Evolutionary conservation across 2,797 vertebrate species (phyloP).

Genomic region (Aselliscus stoliczkanus): DNA sequence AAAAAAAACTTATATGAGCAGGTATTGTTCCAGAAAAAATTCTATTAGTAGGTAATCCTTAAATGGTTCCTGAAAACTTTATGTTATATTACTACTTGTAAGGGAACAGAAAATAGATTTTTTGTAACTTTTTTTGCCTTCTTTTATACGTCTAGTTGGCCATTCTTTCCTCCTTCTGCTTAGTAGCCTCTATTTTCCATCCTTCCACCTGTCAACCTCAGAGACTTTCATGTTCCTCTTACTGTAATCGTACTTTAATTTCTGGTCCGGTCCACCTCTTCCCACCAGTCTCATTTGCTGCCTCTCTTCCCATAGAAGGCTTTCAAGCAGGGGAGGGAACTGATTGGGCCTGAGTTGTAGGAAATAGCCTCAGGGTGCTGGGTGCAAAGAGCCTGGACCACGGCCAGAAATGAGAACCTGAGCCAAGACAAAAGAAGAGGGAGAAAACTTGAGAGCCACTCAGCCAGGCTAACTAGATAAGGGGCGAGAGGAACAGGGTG

Average conservation of each 20-base stretch:
- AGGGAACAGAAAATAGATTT: background rate
- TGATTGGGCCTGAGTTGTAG: background rate
- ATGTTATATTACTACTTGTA: background rate
- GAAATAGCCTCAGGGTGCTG: background rate
- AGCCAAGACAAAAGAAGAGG: background rate
- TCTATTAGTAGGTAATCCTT: background rate
- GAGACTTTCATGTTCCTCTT: background rate
- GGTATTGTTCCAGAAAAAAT: background rate
- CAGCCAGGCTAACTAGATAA: background rate
- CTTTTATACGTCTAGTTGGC: background rate
- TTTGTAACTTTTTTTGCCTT: background rate
- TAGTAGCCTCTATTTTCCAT: background rate
- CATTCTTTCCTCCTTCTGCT: background rate
- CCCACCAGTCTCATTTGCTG: background rate
- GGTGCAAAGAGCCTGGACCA: background rate
- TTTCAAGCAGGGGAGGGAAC: background rate
- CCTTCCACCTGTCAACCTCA: background rate
- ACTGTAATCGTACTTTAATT: background rate
- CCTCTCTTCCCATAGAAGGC: background rate
- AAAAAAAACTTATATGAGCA: background rate
- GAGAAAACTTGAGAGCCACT: background rate
- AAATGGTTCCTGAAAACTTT: background rate
- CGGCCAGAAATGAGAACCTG: background rate
- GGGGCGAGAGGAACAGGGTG: accelerated
- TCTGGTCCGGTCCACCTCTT: background rate